These are phyloP conservation scores for Pseudochirops cupreus DNA, from an alignment of 2,797 vertebrate species.

Conservation along the genomic window DNA sequence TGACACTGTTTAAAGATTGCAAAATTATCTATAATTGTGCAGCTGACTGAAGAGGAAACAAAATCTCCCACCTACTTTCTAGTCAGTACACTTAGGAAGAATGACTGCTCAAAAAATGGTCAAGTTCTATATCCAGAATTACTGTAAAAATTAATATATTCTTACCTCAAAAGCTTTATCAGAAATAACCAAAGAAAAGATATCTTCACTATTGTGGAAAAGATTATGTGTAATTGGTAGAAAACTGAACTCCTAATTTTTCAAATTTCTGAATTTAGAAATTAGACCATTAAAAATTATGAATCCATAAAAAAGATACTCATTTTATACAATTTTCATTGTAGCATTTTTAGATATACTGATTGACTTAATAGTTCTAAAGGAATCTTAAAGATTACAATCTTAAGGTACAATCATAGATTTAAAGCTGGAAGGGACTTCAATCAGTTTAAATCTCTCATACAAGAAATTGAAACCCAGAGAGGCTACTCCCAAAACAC, in stretches of 20 bases:
- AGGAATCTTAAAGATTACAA: neutral
- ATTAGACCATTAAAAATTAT: neutral
- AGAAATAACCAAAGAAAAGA: slow-evolving; percentile 9
- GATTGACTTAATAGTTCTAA: neutral
- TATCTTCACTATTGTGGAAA: neutral
- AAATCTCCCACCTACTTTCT: neutral
- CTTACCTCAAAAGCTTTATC: slow-evolving; percentile 46
- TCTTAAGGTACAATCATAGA: neutral
- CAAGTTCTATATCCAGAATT: neutral
- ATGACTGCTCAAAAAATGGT: slow-evolving; percentile 50
- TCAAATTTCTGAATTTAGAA: neutral
- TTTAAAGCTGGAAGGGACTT: neutral
- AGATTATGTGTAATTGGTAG: neutral
- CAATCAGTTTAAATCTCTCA: neutral
- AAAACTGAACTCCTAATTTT: neutral
- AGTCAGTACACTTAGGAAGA: slow-evolving; percentile 9
- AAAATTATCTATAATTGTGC: slow-evolving; percentile 50
- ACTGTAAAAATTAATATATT: neutral
- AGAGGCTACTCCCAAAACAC: neutral
- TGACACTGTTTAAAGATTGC: slow-evolving; percentile 56
- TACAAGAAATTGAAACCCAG: neutral
- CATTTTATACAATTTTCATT: neutral
- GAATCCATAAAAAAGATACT: neutral
- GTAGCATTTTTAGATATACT: neutral
- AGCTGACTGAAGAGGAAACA: slow-evolving; percentile 61